A percentile compares a stretch with the other conserved stretches of the same genome.
phyloP scores from a whole-genome alignment of 2,888 invertebrate genomes.

The Drosophila diplacantha region DNA sequence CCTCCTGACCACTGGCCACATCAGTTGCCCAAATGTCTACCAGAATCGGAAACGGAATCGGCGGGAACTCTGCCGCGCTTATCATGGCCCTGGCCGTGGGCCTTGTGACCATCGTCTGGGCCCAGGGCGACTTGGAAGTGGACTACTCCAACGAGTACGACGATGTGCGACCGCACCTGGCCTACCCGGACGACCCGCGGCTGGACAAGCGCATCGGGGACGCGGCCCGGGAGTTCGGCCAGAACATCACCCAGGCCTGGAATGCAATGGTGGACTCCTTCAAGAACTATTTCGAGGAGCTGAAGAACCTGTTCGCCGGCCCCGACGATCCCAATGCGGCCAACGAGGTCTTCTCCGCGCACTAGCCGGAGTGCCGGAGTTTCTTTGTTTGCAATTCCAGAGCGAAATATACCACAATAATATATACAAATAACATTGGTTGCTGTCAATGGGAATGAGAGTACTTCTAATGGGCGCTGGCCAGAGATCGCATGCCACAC shows the following conservation, averaged over 20 bases:
- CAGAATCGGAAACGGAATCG: constrained; percentile 4
- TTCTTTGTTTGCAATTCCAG: background rate
- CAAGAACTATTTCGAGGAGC: constrained; percentile 48
- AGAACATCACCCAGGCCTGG: constrained; percentile 60
- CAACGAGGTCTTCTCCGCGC: constrained; percentile 16
- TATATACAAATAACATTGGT: background rate
- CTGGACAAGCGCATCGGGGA: constrained; percentile 46
- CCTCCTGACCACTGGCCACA: background rate
- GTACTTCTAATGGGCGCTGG: background rate
- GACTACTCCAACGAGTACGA: constrained; percentile 66
- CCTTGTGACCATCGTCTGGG: constrained; percentile 6
- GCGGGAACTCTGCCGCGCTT: background rate
- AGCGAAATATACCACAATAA: background rate
- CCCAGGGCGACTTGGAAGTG: constrained; percentile 25
- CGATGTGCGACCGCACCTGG: constrained; percentile 56
- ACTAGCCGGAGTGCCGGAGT: background rate
- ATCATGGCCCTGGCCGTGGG: constrained; percentile 6
- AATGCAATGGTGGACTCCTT: constrained; percentile 59
- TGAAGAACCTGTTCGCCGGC: constrained; percentile 39
- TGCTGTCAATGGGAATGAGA: background rate
- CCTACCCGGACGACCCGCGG: constrained; percentile 38
- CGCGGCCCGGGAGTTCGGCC: constrained; percentile 50
- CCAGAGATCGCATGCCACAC: constrained; percentile 3
- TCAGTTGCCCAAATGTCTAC: constrained; percentile 45
- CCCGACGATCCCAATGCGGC: constrained; percentile 16